Base-by-base conservation (phyloP, 2,888 invertebrate genomes). In the Heteropelma amictum region DNA sequence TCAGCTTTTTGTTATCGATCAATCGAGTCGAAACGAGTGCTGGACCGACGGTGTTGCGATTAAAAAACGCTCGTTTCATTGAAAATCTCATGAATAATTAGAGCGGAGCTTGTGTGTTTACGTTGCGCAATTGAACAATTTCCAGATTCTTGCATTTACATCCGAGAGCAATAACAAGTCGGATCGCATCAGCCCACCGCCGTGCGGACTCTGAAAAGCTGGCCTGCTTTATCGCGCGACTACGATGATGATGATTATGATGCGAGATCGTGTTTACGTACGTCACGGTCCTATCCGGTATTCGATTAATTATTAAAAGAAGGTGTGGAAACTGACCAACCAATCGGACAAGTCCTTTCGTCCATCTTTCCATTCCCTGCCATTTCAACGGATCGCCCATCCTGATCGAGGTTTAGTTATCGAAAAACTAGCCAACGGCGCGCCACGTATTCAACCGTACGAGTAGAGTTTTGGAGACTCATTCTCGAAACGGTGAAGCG, bases 311-410 rank as follows among this genome's bases (percentile, higher is more conserved):
- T 71, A 79, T 80, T 63, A 78, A 83, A 85, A 82, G 86, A 86
- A 88, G 88, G 88, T 86, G 88, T 88, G 88, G 87, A 85, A 81
- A 81, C 80, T 77, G 74, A 83, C 77, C 76, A 84, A 86, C 88
- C 88, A 86, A 88, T 88, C 83, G 77, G 83, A 88, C 84, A 83
- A 84, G 83, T 86, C 83, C 84, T 72, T 82, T 84, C 80, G 85
- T 84, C 67, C 67, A 68, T 69, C 83, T 84, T 82, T 84, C 81
- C 80, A 80, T 77, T 81, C 82, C 80, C 72, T 79, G 80, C 80
- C 80, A 84, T 84, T 83, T 83, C 80, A 79, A 82, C 78, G 77
- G 76, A 67, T 79, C 75, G 67, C 67, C 73, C 79, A 83, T 83
- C 80, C 75, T 26, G 75, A 38, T 51, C 47, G 45, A 68, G 72